Evolutionary conservation across 2,888 invertebrate genomes (phyloP).

Genomic region (Parnassius orleans): DNA sequence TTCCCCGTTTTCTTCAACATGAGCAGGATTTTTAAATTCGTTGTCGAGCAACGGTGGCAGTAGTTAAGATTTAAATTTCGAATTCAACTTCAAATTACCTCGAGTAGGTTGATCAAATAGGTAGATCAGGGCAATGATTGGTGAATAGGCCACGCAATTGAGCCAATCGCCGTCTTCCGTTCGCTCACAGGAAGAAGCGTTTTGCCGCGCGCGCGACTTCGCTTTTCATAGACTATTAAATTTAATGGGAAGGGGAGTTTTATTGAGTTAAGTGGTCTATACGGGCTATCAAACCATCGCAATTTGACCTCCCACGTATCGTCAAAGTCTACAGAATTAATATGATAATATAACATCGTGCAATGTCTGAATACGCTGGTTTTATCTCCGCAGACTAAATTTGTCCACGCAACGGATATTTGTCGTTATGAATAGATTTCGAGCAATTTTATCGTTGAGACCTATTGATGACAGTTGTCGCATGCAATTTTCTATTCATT

Average conservation of each 20-base stretch:
- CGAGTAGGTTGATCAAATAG: conserved; percentile 31
- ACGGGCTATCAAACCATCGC: conserved; percentile 57
- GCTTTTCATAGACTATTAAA: conserved; percentile 77
- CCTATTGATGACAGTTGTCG: conserved; percentile 42
- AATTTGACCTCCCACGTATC: conserved; percentile 45
- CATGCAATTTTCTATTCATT: conserved; percentile 38
- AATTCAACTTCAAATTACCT: conserved; percentile 17
- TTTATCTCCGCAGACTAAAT: conserved; percentile 52
- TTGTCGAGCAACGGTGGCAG: neutral
- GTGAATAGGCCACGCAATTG: conserved; percentile 73
- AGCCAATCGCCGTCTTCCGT: conserved; percentile 78
- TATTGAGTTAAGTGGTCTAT: conserved; percentile 76
- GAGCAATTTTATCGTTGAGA: conserved; percentile 69
- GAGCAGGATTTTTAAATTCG: no score
- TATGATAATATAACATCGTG: conserved; percentile 14
- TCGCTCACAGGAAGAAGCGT: conserved; percentile 69
- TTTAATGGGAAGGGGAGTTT: conserved; percentile 76
- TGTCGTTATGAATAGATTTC: conserved; percentile 63
- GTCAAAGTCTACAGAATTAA: conserved; percentile 15
- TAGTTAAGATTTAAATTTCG: conserved; percentile 30
- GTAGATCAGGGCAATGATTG: conserved; percentile 65
- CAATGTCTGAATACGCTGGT: conserved; percentile 16
- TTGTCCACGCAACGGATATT: conserved; percentile 63
- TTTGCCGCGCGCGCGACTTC: conserved; percentile 51
- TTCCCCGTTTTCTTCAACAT: no score